Evolutionary conservation across 2,888 invertebrate species (phyloP), one percentile per base, ranked within the genome.

Genomic region (Aspidiotus rigidus): DNA sequence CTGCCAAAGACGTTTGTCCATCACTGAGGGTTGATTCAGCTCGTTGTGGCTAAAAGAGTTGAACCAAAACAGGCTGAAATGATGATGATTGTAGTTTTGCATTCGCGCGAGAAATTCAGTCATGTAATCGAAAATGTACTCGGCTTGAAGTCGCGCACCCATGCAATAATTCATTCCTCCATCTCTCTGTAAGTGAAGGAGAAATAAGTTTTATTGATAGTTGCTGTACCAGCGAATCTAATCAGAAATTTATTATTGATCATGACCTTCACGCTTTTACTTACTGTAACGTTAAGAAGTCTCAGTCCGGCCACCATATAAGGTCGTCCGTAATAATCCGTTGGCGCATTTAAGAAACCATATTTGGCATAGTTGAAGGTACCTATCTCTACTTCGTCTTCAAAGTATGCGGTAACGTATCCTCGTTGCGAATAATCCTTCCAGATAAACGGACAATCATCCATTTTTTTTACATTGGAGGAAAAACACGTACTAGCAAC

Each of bases 241-340:
- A 28, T 28, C 28, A 28, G 2, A 28, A 28, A 28, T 28, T n/a
- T 28, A 28, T 57, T 57, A 57, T 57, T 16, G 57, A 2, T 57
- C 1, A 10, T 57, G 13, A 57, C 11, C 57, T 16, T 57, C 1
- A 61, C 10, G 17, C 15, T 16, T n/a, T n/a, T 49, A 59, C 44
- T 44, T 44, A 66, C 66, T 17, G 8, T 15, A 41, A 1, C 7
- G 49, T 66, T n/a, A 8, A 84, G 76, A 72, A 82, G 79, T 70
- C 80, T 81, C 77, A 88, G 87, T 0, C 85, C 83, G 10, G 87
- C 88, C 8, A 86, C 74, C 71, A 88, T 83, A 74, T 88, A 85
- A 0, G 91, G 87, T 64, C 89, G 81, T 73, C 89, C 80, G 73
- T 92, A 93, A 75, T 90, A 90, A 76, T 93, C 90, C 0, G 89